A percentile compares a stretch with the other conserved stretches of the same genome.
These are phyloP conservation scores for Drosophila picticornis DNA, from an alignment of 2,888 invertebrate genomes.

Conservation along the genomic window DNA sequence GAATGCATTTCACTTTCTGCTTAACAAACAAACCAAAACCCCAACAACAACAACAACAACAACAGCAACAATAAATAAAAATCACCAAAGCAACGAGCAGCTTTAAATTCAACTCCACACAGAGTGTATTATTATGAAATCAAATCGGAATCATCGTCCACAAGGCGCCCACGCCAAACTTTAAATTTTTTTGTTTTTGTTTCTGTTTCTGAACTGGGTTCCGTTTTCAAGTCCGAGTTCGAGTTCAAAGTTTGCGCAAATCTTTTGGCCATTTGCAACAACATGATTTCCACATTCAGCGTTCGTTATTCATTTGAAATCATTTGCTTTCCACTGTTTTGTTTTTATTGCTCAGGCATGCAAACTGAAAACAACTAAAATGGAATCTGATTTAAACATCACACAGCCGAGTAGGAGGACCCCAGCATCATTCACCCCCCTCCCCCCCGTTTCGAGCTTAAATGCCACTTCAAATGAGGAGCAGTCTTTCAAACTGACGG, in stretches of 20 bases:
- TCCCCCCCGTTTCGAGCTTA: conserved; percentile 13
- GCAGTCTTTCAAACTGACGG: conserved; percentile 58
- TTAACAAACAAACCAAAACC: conserved; percentile 69
- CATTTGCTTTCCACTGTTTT: conserved; percentile 63
- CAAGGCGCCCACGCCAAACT: conserved; percentile 68
- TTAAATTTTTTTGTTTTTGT: not conserved
- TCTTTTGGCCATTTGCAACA: conserved; percentile 24
- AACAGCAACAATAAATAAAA: conserved; percentile 43
- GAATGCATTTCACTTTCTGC: conserved; percentile 76
- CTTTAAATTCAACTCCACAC: conserved; percentile 38
- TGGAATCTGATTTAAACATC: conserved; percentile 62
- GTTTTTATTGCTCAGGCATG: conserved; percentile 52
- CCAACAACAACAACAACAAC: not conserved
- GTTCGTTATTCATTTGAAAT: conserved; percentile 64
- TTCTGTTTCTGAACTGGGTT: conserved; percentile 13
- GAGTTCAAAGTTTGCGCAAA: conserved; percentile 71
- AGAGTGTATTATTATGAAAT: conserved; percentile 75
- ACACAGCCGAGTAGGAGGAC: conserved; percentile 19
- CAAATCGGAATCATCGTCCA: conserved; percentile 49
- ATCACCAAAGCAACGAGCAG: conserved; percentile 34
- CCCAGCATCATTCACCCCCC: conserved; percentile 6
- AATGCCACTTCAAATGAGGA: conserved; percentile 45
- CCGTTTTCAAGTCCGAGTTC: conserved; percentile 65
- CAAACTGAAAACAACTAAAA: conserved; percentile 36
- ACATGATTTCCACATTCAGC: conserved; percentile 20